phyloP scores from a whole-genome alignment of 1,140 invertebrate species.

The Artemia franciscana region DNA sequence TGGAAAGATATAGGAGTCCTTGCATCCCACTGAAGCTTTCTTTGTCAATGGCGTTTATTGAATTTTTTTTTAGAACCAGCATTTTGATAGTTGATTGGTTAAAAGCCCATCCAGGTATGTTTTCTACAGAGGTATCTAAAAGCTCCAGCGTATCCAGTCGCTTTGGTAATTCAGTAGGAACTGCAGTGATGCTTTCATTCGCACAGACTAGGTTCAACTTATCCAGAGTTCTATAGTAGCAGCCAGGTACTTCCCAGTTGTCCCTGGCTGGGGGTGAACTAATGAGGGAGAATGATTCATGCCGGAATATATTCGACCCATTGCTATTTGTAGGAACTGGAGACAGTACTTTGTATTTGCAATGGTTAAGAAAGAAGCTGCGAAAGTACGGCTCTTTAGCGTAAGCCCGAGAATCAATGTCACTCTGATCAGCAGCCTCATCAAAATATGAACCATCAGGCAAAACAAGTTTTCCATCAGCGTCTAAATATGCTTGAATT shows the following conservation, averaged over 20 bases:
- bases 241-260: conserved; percentile 1
- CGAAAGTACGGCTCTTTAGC: neutral
- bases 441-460: neutral
- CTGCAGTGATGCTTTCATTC: neutral
- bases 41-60: neutral
- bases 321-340: conserved; percentile 2
- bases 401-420: neutral
- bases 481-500: neutral
- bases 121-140: conserved; percentile 1
- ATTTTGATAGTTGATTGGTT: neutral
- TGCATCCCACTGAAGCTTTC: conserved; percentile 4
- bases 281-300: conserved; percentile 2
- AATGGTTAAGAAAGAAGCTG: neutral
- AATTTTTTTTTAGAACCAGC: conserved; percentile 1
- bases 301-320: conserved; percentile 6
- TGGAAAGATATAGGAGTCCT: conserved; percentile 3
- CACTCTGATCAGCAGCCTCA: neutral
- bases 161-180: conserved; percentile 1
- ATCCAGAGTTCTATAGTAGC: conserved; percentile 1
- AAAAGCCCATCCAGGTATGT: conserved; percentile 1
- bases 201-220: conserved; percentile 3
- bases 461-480: neutral
- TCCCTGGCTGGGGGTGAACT: neutral
- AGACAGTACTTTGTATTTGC: conserved; percentile 2
- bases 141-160: conserved; percentile 4